Evolutionary conservation across 1,140 invertebrate species (phyloP).

Genomic region (Apis cerana): DNA sequence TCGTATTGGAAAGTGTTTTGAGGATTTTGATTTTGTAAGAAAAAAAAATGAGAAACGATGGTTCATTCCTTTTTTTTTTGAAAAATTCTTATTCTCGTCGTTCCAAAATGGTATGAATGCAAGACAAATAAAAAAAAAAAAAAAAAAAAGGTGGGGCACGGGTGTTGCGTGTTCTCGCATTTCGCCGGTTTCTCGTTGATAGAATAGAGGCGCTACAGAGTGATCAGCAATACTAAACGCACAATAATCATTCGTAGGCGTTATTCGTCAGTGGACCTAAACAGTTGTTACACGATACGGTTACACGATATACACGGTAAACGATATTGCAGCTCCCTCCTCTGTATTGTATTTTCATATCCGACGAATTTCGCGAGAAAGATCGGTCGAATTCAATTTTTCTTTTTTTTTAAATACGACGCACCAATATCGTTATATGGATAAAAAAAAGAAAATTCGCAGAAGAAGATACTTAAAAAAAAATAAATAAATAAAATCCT

Average conservation of each 20-base stretch:
- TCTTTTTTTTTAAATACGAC: no score
- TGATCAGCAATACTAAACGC: slow-evolving; percentile 63
- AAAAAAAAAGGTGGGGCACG: neutral
- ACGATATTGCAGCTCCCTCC: neutral
- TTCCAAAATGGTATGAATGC: slow-evolving; percentile 41
- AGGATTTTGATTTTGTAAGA: neutral
- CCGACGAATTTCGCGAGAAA: slow-evolving; percentile 1
- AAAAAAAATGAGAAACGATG: neutral
- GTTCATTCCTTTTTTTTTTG: neutral
- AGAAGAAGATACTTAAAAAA: no score
- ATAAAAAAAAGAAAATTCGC: no score
- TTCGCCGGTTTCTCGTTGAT: slow-evolving; percentile 20
- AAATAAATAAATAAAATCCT: no score
- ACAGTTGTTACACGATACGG: slow-evolving; percentile 56
- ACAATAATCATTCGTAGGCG: slow-evolving; percentile 61
- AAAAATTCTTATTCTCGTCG: neutral
- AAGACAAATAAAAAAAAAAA: slow-evolving; percentile 1
- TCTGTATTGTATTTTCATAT: neutral
- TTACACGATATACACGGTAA: neutral
- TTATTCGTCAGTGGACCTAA: slow-evolving; percentile 69
- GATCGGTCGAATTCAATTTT: neutral
- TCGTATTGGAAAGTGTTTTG: neutral
- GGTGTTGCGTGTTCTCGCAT: neutral
- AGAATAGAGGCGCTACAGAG: slow-evolving; percentile 12
- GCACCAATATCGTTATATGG: no score